Evolutionary conservation across 2,113 vertebrate species (phyloP).

Genomic region (Nycticryphes semicollaris): DNA sequence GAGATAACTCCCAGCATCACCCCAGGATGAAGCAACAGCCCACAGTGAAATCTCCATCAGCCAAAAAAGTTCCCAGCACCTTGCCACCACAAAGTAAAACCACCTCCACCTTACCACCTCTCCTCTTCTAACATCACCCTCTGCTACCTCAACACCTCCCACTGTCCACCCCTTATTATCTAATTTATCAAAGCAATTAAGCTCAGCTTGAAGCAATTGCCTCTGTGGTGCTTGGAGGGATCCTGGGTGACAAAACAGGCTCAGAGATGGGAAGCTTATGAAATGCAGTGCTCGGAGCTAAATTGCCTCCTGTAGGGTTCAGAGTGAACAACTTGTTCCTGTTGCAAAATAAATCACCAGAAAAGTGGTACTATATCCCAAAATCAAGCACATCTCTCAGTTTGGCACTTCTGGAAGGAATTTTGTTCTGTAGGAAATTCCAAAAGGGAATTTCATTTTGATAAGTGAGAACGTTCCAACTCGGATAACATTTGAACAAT

Average conservation of each 20-base stretch:
- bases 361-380: background rate
- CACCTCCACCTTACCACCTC: background rate
- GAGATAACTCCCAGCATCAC: background rate
- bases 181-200: background rate
- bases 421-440: background rate
- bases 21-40: background rate
- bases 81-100: accelerated
- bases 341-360: background rate
- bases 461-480: background rate
- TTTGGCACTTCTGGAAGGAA: background rate
- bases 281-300: background rate
- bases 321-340: background rate
- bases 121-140: background rate
- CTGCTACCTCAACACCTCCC: background rate
- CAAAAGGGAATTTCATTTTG: background rate
- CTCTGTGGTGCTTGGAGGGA: background rate
- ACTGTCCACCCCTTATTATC: background rate
- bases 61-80: background rate
- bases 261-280: background rate
- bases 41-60: accelerated
- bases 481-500: background rate
- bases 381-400: background rate
- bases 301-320: background rate
- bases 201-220: background rate
- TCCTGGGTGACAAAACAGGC: background rate